Base-by-base conservation (phyloP, 64 coral and sea anemone genomes). In the Pocillopora damicornis region DNA sequence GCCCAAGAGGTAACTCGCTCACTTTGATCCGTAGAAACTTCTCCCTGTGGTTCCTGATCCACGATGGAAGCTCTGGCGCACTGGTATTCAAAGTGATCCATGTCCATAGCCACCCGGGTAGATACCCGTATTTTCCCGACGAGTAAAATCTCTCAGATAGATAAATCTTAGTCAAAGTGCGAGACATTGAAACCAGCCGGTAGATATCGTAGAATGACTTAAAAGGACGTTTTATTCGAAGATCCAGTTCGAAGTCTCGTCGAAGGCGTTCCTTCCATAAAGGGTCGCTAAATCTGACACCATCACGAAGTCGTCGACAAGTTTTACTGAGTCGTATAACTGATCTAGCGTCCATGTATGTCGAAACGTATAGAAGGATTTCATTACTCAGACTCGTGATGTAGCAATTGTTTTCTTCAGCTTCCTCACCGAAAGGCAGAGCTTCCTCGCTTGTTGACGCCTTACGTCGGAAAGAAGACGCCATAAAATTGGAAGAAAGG, bases 51-150 rank as follows among this genome's bases (percentile, higher is more conserved):
- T 92, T 89, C 18, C 76, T 74, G 89, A 96, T 90, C 94, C 94
- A 96, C 1, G 81, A 77, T 4, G 94, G 94, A 18, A 96, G 78
- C 22, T 83, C 83, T 15, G 94, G 94, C 16, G 91, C 87, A 8
- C 87, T 93, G 3, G 94, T 92, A 71, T 96, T 96, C 16, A 96
- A 42, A 22, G 93, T 88, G 59, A 88, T 79, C 94, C 94, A 97
- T 25, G 94, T 97, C 94, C 94, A 97, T 17, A 97, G 80, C 94
- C 94, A 97, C 5, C 94, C 94, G 16, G 94, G 94, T 20, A 97
- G 83, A 80, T 87, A 76, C 13, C 94, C 94, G 74, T 90, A 97
- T 65, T 89, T 89, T 11, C 91, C 91, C 25, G 94, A 96, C 69
- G 80, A 89, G 64, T 93, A 96, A 89, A 93, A 93, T 78, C 91